A percentile compares a stretch with the other conserved stretches of the same genome.
phyloP scores from a whole-genome alignment of 1,140 invertebrate species.

The Trichomalopsis sarcophagae region DNA sequence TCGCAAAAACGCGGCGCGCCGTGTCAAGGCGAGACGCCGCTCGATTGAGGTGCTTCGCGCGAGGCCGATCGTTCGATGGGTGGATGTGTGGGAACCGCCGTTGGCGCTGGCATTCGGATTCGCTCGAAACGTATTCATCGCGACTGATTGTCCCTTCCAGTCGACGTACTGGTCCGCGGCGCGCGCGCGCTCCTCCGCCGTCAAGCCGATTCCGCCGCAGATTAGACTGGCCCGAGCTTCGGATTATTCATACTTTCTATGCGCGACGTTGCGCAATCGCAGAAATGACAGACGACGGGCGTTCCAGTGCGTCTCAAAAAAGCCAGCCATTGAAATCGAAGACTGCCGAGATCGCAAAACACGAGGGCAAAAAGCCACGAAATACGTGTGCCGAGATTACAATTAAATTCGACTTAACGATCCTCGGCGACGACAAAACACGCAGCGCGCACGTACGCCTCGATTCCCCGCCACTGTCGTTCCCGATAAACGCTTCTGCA shows the following conservation, averaged over 20 bases:
- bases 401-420: constrained; percentile 35
- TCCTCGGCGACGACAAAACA: not conserved
- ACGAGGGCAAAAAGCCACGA: not conserved
- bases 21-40: not conserved
- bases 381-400: constrained; percentile 9
- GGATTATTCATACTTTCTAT: not conserved
- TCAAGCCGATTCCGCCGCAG: too few relatives aligned
- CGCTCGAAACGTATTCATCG: too few relatives aligned
- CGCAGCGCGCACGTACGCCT: not conserved
- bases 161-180: too few relatives aligned
- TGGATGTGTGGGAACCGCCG: too few relatives aligned
- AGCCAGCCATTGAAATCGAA: not conserved
- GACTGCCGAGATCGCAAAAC: not conserved
- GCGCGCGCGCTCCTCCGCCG: too few relatives aligned
- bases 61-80: too few relatives aligned
- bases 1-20: not conserved
- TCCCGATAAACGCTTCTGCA: constrained; percentile 31
- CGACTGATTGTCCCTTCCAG: too few relatives aligned
- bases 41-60: not conserved
- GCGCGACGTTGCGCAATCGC: not conserved
- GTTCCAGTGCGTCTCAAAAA: too few relatives aligned
- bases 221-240: too few relatives aligned
- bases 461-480: not conserved
- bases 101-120: too few relatives aligned
- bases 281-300: too few relatives aligned